Evolutionary conservation across 2,797 vertebrate genomes (phyloP).

Genomic region (Allobates femoralis): DNA sequence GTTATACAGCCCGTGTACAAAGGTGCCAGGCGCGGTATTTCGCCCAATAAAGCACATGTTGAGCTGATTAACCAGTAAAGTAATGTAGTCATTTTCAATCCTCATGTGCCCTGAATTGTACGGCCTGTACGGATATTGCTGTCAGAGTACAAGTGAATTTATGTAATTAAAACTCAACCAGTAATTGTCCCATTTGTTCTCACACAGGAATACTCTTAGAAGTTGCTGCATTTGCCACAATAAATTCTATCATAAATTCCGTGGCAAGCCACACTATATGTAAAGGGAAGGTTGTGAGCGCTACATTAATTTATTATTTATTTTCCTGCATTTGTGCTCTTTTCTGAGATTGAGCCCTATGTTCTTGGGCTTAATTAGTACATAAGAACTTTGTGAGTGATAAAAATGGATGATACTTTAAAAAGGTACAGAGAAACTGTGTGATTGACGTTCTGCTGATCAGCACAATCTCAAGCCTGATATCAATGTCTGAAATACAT

Average conservation of each 20-base stretch:
- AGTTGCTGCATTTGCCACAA: conserved; percentile 2
- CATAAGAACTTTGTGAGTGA: background rate
- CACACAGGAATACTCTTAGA: conserved; percentile 29
- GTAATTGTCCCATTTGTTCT: conserved; percentile 50
- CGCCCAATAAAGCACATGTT: conserved; percentile 49
- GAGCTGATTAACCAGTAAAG: conserved; percentile 47
- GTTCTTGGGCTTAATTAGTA: background rate
- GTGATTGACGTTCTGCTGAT: too few species aligned
- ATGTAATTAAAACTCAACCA: conserved; percentile 43
- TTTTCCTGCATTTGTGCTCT: conserved; percentile 10
- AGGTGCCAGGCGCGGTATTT: conserved; percentile 21
- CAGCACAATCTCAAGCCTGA: too few species aligned
- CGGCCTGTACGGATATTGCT: conserved; percentile 33
- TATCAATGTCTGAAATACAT: too few species aligned
- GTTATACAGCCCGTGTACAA: conserved; percentile 20
- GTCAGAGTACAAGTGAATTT: conserved; percentile 30
- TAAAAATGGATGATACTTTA: too few species aligned
- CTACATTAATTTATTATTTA: conserved; percentile 12
- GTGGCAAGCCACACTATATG: background rate
- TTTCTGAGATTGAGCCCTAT: background rate
- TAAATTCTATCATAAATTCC: conserved; percentile 22
- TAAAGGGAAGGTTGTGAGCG: background rate
- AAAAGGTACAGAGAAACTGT: too few species aligned
- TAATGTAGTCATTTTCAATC: conserved; percentile 36
- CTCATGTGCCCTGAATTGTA: conserved; percentile 15